Evolutionary conservation across 2,888 invertebrate species (phyloP).

Genomic region (Strigamia transsilvanica): DNA sequence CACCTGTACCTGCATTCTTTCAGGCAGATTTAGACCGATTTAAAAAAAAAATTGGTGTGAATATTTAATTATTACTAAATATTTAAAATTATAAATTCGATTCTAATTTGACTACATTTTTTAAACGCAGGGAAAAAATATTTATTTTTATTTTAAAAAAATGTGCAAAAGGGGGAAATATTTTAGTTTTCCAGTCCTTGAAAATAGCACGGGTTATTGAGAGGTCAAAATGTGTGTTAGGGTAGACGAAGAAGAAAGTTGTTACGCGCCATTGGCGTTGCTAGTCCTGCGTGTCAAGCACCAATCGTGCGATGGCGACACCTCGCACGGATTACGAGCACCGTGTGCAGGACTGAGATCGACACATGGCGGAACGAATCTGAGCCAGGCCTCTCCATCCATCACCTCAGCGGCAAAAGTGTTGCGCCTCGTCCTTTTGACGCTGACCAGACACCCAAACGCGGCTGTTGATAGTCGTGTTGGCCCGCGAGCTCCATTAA

Average conservation of each 20-base stretch:
- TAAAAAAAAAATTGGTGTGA: too few relatives aligned
- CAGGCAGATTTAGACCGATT: neutral
- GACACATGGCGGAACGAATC: constrained; percentile 41
- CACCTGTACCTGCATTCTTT: too few relatives aligned
- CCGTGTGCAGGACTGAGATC: constrained; percentile 18
- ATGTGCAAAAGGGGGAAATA: neutral
- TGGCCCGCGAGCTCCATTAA: constrained; percentile 44
- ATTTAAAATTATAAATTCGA: too few relatives aligned
- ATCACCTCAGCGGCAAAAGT: constrained; percentile 21
- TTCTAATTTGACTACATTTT: too few relatives aligned
- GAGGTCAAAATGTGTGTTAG: constrained; percentile 42
- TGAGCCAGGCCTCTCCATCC: constrained; percentile 35
- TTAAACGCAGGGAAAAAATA: neutral
- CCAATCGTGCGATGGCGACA: constrained; percentile 41
- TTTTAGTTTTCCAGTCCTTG: neutral
- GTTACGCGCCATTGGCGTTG: constrained; percentile 26
- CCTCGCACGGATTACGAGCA: constrained; percentile 41
- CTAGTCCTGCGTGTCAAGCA: constrained; percentile 37
- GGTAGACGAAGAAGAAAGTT: constrained; percentile 22
- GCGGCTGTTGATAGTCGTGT: constrained; percentile 44
- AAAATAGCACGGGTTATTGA: neutral
- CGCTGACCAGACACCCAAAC: constrained; percentile 42
- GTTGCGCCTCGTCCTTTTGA: constrained; percentile 41
- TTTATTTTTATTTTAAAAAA: neutral
- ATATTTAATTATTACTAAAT: too few relatives aligned